Evolutionary conservation across 92 coral and sea anemone species (phyloP), one percentile per base, ranked within the genome.

Genomic region (Metridium senile): DNA sequence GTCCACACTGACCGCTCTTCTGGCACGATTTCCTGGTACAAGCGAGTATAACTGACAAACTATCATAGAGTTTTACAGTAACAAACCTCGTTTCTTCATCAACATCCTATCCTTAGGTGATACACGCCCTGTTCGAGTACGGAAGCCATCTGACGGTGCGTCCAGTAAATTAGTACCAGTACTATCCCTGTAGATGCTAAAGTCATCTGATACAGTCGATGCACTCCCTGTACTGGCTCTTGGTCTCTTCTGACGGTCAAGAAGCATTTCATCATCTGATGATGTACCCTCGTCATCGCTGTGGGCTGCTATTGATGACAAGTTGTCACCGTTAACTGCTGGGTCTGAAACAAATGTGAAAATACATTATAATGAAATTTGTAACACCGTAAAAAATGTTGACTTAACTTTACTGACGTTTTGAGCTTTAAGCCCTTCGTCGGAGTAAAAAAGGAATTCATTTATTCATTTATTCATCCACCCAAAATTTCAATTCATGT

Each of bases 191-290:
- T 79, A 79, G 21, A 79, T 35, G 58, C 84, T 79, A 26, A 68
- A 79, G 35, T 79, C 84, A 52, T 79, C 84, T 0, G 84, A 79
- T 31, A 47, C 84, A 1, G 46, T 70, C 21, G 84, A 79, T 11
- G 43, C 76, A 73, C 78, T 73, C 22, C 78, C 78, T 26, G 78
- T 73, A 67, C 69, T 64, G 1, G 75, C 70, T 2, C 83, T 35
- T 8, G 81, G 68, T 22, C 70, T 35, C 39, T 62, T 78, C 6
- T 77, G 82, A 21, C 76, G 84, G 31, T 89, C 93, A 52, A 91
- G 76, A 54, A 78, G 47, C 89, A 94, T 78, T 68, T 94, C 98
- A 58, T 94, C 98, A 0, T 88, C 85, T 4, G 98, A 93, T 18
- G 85, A 71, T 46, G 71, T 76, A 0, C 90, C 86, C 26, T 90